Conservation (phyloP, 2,888 invertebrate species). For the Clostera curtula region DNA sequence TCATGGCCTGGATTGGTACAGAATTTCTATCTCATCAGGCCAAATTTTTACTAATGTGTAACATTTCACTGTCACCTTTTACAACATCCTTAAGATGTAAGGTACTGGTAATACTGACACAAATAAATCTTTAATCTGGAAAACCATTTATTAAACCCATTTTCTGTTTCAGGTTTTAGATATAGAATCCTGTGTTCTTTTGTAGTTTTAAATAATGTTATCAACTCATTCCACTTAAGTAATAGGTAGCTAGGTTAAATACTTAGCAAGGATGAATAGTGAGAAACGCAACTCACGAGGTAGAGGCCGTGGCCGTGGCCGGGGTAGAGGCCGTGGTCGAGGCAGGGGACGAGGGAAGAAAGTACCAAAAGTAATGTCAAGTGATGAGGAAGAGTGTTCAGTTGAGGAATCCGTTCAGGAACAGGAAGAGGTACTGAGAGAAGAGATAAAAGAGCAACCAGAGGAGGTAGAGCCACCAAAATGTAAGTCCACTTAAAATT, state of each 20-base stretch:
- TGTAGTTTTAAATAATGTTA: too few relatives aligned
- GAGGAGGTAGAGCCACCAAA: constrained; percentile 69
- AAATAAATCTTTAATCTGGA: too few relatives aligned
- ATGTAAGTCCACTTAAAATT: constrained; percentile 43
- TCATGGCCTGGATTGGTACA: too few relatives aligned
- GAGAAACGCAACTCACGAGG: constrained; percentile 80
- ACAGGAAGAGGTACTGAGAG: constrained; percentile 57
- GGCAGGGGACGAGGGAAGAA: constrained; percentile 84
- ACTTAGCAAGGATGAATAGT: constrained; percentile 46
- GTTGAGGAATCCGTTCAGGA: constrained; percentile 71
- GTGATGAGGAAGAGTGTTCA: constrained; percentile 73
- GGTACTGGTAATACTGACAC: too few relatives aligned
- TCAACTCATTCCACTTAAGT: too few relatives aligned
- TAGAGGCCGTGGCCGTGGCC: constrained; percentile 84
- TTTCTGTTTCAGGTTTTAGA: too few relatives aligned
- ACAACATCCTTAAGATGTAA: too few relatives aligned
- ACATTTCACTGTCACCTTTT: too few relatives aligned
- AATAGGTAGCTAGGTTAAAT: too few relatives aligned
- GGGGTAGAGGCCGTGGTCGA: constrained; percentile 83
- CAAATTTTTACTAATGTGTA: too few relatives aligned
- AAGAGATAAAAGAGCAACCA: constrained; percentile 61
- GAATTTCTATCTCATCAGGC: too few relatives aligned
- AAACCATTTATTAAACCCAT: too few relatives aligned
- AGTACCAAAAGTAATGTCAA: constrained; percentile 80
- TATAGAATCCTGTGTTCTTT: constrained; percentile 11